Evolutionary conservation across 2,888 invertebrate genomes (phyloP).

Genomic region (Criorhina ranunculi): DNA sequence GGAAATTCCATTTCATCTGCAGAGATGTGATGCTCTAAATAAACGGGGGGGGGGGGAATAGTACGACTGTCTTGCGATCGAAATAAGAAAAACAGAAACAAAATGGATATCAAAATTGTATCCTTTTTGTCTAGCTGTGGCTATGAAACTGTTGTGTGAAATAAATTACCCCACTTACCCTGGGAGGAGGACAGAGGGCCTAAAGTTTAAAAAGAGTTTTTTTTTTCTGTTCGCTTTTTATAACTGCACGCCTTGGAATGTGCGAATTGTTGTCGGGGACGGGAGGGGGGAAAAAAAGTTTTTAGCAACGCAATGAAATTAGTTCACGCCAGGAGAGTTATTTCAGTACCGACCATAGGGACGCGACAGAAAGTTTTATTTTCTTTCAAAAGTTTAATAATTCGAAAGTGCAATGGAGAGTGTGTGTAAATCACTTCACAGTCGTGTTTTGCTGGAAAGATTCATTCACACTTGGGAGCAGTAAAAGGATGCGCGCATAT

Average conservation of each 20-base stretch:
- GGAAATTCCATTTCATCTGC: constrained; percentile 50
- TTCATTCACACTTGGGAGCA: background rate
- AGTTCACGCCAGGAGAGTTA: constrained; percentile 29
- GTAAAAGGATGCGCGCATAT: background rate
- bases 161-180: constrained; percentile 63
- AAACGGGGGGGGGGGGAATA: constrained; percentile 11
- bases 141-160: constrained; percentile 33
- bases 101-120: constrained; percentile 69
- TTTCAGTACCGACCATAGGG: background rate
- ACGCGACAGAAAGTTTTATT: background rate
- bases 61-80: constrained; percentile 10
- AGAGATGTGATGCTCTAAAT: constrained; percentile 49
- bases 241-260: background rate
- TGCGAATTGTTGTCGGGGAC: background rate
- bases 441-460: background rate
- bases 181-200: constrained; percentile 9
- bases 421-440: constrained; percentile 1
- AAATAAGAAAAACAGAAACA: constrained; percentile 13
- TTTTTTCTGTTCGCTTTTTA: background rate
- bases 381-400: constrained; percentile 9
- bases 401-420: background rate
- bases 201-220: constrained; percentile 42
- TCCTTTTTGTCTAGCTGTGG: constrained; percentile 60
- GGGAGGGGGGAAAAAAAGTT: background rate
- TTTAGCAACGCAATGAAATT: constrained; percentile 30